Percentiles rank a stretch among this genome's conserved stretches.
Evolutionary conservation across 1,140 invertebrate genomes (phyloP).

Genomic region (Theocolax elegans): DNA sequence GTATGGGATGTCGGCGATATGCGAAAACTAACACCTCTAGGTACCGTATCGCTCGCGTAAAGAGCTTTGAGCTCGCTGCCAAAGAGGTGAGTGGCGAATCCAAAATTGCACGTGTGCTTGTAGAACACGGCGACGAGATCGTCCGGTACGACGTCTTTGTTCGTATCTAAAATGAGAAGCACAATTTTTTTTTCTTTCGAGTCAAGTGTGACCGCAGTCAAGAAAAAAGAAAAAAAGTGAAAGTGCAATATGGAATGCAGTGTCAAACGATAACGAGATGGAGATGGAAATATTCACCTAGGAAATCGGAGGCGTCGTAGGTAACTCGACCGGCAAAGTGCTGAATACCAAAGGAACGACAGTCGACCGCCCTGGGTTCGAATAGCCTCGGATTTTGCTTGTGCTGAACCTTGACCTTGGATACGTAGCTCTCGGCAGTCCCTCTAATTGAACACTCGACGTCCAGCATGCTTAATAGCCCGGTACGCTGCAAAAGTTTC

Average conservation of each 20-base stretch:
- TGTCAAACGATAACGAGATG: no score
- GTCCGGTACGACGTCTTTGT: conserved; percentile 91
- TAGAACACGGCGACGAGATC: conserved; percentile 93
- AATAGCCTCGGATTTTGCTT: conserved; percentile 80
- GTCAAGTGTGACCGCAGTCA: no score
- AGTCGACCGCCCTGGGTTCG: conserved; percentile 79
- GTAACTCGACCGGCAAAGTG: conserved; percentile 91
- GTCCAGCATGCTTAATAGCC: conserved; percentile 90
- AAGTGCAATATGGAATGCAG: no score
- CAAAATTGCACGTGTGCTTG: conserved; percentile 92
- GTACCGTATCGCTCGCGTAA: conserved; percentile 83
- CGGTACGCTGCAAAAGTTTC: conserved; percentile 80
- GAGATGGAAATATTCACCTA: conserved; percentile 66
- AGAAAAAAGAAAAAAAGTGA: no score
- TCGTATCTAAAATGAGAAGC: conserved; percentile 74
- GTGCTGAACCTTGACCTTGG: conserved; percentile 88
- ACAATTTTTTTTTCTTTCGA: no score
- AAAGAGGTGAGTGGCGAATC: conserved; percentile 94
- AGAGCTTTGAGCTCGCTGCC: conserved; percentile 90
- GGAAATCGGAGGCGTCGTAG: conserved; percentile 90
- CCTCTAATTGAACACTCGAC: conserved; percentile 91
- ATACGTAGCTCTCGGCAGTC: conserved; percentile 87
- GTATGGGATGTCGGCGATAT: conserved; percentile 92
- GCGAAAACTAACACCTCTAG: conserved; percentile 84
- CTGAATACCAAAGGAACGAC: conserved; percentile 88